Evolutionary conservation across 2,797 vertebrate genomes (phyloP).

Genomic region (Amniataba percoides): DNA sequence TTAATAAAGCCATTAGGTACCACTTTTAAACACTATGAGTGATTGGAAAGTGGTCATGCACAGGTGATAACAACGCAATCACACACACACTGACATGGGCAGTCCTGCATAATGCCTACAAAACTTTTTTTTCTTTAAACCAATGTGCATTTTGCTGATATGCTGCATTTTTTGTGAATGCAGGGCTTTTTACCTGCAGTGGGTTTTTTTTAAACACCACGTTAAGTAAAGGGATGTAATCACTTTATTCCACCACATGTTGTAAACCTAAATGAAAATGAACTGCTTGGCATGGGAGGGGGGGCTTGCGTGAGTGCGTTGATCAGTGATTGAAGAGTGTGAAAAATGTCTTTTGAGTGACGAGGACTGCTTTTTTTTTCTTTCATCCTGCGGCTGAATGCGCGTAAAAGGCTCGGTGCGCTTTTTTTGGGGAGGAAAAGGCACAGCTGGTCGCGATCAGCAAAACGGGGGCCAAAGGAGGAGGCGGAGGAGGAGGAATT

Average conservation of each 20-base stretch:
- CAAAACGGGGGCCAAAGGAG: slow-evolving; percentile 61
- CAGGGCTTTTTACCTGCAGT: background rate
- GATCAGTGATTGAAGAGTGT: slow-evolving; percentile 49
- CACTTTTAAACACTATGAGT: background rate
- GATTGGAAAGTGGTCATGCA: background rate
- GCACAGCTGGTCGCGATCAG: slow-evolving; percentile 85
- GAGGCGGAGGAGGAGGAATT: slow-evolving; percentile 73
- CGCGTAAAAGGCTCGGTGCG: slow-evolving; percentile 59
- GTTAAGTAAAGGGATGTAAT: background rate
- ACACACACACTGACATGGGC: background rate
- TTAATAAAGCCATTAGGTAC: background rate
- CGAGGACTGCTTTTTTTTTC: no score
- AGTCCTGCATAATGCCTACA: background rate
- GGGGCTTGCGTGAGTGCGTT: no score
- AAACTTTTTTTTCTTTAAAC: background rate
- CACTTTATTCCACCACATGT: background rate
- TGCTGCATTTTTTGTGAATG: background rate
- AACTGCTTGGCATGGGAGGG: background rate
- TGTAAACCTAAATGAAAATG: background rate
- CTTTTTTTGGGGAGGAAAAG: slow-evolving; percentile 40
- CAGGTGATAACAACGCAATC: background rate
- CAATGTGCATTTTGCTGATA: background rate
- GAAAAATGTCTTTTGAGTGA: slow-evolving; percentile 58
- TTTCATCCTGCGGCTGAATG: slow-evolving; percentile 60
- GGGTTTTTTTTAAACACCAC: background rate